Base-by-base conservation (phyloP, 2,888 invertebrate genomes). In the Spisula solida region DNA sequence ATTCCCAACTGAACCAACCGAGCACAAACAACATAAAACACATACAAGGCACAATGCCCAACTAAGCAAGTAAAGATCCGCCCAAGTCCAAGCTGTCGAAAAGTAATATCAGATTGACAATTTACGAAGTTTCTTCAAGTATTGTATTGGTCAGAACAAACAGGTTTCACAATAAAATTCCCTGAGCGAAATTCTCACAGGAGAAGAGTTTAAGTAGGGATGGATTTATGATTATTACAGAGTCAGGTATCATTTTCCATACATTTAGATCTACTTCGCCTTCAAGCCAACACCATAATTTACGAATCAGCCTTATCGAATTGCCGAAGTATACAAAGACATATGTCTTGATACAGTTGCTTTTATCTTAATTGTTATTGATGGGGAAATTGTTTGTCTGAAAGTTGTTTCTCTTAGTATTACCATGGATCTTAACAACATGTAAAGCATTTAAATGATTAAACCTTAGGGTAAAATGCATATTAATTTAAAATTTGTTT, bases 301-400 rank as follows among this genome's bases (percentile, higher is more conserved):
- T 70, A 51, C 31, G 31, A 47, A 70, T 83, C 83, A 70, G 18
- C 20, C 29, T 83, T 75, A 75, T 51, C 75, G 66, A 48, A 75
- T 75, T 70, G 75, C 75, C 16, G 18, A 75, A n/a, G 70, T 83
- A 31, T 83, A 75, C 48, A 51, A 31, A 75, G 75, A 75, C 83
- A 75, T 83, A 83, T 75, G 83, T 83, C 75, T 51, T 75, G 70
- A 75, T 83, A 83, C 48, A 8, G 83, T 31, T 75, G 18, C 75
- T 66, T 83, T 51, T 75, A 51, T 75, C 75, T 48, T 70, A 83
- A 83, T 75, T 75, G 51, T 14, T 83, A 83, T 83, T 83, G 83
- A 75, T 83, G 51, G 75, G 51, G 47, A 31, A 25, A 66, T 75
- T 75, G 75, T 16, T 75, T 75, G 75, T 75, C 75, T 75, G 34